These are phyloP conservation scores for Setipinna tenuifilis DNA, from an alignment of 2,797 vertebrate species.

Conservation along the genomic window DNA sequence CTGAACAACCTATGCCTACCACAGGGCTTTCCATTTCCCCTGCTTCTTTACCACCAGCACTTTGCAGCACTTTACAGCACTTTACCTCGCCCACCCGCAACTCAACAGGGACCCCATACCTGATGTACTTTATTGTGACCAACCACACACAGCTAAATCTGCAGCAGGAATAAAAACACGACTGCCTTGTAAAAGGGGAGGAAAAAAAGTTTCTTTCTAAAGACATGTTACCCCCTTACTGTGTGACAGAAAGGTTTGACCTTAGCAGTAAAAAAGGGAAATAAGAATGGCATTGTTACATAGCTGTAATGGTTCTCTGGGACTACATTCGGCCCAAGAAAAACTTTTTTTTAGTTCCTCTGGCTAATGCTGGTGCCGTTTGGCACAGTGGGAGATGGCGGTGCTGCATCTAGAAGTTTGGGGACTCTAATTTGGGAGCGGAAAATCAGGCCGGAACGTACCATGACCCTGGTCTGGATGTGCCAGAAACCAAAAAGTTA, in stretches of 20 bases:
- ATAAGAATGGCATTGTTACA: background rate
- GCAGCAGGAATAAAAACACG: background rate
- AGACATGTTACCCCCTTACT: background rate
- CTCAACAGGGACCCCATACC: too few relatives aligned
- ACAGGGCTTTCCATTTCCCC: background rate
- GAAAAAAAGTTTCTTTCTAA: background rate
- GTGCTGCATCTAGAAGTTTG: background rate
- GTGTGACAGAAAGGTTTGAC: slow-evolving; percentile 3
- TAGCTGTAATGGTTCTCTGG: background rate
- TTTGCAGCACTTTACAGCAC: background rate
- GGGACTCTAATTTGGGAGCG: background rate
- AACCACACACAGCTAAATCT: too few relatives aligned
- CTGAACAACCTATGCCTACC: background rate
- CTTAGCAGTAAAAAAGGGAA: background rate
- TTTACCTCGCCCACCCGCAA: too few relatives aligned
- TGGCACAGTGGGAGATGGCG: too few relatives aligned
- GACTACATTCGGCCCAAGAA: background rate
- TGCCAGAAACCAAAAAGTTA: background rate
- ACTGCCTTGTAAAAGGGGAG: background rate
- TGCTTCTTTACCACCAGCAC: background rate
- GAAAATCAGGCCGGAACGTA: background rate
- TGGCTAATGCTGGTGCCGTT: background rate
- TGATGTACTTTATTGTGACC: too few relatives aligned
- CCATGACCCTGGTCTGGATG: background rate
- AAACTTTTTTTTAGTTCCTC: background rate